These are phyloP conservation scores for Tachystola acroxantha DNA, from an alignment of 2,888 invertebrate species.

Conservation along the genomic window DNA sequence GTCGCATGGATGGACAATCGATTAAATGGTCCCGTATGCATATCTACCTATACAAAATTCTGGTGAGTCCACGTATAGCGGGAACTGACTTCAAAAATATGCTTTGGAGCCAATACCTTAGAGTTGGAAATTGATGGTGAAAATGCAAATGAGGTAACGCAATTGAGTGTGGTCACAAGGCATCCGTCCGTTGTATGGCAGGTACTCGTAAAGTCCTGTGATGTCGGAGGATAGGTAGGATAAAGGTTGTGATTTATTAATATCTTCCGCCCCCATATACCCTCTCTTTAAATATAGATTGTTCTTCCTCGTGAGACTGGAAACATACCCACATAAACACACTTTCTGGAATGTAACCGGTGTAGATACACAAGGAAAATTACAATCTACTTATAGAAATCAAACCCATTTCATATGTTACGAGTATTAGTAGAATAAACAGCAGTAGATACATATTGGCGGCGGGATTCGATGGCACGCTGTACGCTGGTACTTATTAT, in stretches of 20 bases:
- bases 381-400: too few species aligned
- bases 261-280: neutral
- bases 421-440: too few species aligned
- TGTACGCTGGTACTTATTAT: too few species aligned
- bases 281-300: neutral
- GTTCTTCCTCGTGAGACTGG: neutral
- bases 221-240: slow-evolving; percentile 14
- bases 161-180: slow-evolving; percentile 22
- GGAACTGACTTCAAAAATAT: slow-evolving; percentile 10
- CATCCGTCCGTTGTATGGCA: slow-evolving; percentile 23
- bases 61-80: slow-evolving; percentile 21
- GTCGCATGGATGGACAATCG: slow-evolving; percentile 63
- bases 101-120: slow-evolving; percentile 14
- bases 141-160: slow-evolving; percentile 12
- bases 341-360: neutral
- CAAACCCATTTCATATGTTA: too few species aligned
- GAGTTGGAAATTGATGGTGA: slow-evolving; percentile 19
- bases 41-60: slow-evolving; percentile 22
- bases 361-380: too few species aligned
- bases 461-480: too few species aligned
- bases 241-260: slow-evolving; percentile 6
- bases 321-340: too few species aligned
- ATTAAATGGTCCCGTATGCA: slow-evolving; percentile 47
- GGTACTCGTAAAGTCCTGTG: slow-evolving; percentile 16
- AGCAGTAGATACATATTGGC: too few species aligned